Conservation (phyloP, 2,113 vertebrate species). For the Diadophis punctatus region DNA sequence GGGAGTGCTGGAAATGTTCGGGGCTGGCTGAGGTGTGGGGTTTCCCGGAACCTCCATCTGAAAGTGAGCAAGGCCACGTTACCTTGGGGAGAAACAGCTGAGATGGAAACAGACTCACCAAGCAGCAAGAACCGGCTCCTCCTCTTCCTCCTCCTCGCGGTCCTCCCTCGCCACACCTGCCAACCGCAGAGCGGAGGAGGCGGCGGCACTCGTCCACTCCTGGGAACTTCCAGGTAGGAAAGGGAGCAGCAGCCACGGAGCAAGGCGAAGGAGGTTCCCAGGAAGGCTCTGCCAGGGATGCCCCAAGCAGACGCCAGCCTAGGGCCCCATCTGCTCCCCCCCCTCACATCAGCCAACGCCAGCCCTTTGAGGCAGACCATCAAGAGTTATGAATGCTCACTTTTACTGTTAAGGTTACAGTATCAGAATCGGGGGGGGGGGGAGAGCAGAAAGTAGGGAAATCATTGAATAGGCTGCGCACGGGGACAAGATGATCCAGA, state of each 20-base stretch:
- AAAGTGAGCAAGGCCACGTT: not conserved
- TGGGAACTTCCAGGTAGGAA: not conserved
- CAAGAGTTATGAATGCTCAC: not conserved
- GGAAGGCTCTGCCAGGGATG: not conserved
- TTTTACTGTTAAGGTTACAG: not conserved
- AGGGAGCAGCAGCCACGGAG: too few species aligned
- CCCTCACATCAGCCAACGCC: not conserved
- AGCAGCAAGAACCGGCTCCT: not conserved
- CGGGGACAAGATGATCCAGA: not conserved
- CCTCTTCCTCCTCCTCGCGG: not conserved
- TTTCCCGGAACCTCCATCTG: conserved; percentile 74
- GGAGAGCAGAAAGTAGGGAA: not conserved
- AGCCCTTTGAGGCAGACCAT: not conserved
- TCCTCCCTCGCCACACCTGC: not conserved
- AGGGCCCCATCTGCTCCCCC: not conserved
- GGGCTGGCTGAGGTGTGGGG: conserved; percentile 76
- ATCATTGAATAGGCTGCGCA: not conserved
- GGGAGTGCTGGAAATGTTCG: conserved; percentile 85
- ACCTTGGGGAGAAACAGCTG: not conserved
- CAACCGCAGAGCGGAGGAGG: rapidly evolving
- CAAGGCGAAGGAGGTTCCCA: too few species aligned
- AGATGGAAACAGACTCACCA: too few species aligned
- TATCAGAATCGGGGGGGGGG: not conserved
- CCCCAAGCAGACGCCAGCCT: not conserved
- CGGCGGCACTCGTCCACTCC: too few species aligned